A percentile compares a stretch with the other conserved stretches of the same genome.
These are phyloP conservation scores for Lepus timidus DNA, from an alignment of 2,113 vertebrate species.

Conservation along the genomic window DNA sequence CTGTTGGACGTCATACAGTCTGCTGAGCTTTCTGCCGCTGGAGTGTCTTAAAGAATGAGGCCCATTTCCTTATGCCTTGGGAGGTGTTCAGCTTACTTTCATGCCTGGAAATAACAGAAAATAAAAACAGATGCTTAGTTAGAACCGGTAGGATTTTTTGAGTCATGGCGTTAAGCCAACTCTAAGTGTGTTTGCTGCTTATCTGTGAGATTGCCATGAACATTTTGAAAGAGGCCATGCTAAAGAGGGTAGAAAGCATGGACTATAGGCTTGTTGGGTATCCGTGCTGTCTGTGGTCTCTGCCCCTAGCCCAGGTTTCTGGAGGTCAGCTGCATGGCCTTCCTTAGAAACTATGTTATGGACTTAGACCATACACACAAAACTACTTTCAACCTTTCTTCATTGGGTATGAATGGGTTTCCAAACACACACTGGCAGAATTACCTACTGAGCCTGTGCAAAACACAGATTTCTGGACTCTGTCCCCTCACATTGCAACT, in stretches of 20 bases:
- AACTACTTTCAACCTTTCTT: neutral
- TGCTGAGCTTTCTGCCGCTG: constrained; percentile 65
- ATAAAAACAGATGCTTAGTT: constrained; percentile 80
- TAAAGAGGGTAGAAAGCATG: constrained; percentile 3
- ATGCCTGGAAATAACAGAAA: constrained; percentile 83
- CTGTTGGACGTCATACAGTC: constrained; percentile 67
- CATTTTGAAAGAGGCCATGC: constrained; percentile 54
- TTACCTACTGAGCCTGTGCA: neutral
- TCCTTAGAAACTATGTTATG: neutral
- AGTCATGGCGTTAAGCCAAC: constrained; percentile 78
- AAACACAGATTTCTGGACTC: neutral
- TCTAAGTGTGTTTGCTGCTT: constrained; percentile 76
- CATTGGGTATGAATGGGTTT: neutral
- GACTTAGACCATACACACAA: neutral
- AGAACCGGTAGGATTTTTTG: constrained; percentile 65
- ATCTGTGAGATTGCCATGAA: constrained; percentile 74
- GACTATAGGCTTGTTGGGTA: neutral
- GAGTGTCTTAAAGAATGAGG: constrained; percentile 48
- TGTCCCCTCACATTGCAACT: neutral
- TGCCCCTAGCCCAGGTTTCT: neutral
- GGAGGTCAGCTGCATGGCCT: neutral
- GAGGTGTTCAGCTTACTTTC: constrained; percentile 74
- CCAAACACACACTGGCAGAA: neutral
- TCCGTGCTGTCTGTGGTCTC: neutral
- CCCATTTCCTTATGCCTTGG: constrained; percentile 65